Base-by-base conservation (phyloP, 2,113 vertebrate species). In the Psettodes erumei region DNA sequence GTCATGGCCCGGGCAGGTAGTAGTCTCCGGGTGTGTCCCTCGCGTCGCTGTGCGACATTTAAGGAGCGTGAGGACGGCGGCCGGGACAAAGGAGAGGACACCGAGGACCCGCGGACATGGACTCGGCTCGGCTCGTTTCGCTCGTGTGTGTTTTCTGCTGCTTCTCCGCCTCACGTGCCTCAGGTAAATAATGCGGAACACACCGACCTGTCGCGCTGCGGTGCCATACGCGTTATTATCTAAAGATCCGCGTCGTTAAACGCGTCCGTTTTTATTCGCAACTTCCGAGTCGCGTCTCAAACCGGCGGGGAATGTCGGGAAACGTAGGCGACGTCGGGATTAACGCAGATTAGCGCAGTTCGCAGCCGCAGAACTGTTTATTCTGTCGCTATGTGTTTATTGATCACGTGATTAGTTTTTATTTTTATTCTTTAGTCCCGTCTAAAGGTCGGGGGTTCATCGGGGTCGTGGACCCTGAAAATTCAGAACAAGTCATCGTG, bases 11-110 rank as follows among this genome's bases (percentile, higher is more conserved):
- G 0, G 0, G 0, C 72, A 90, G 87, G 86, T 88, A 85, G 66
- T 88, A 85, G 66, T 88, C 79, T 91, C 88, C 54, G 81, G 91
- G 91, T 33, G 91, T 84, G 84, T 51, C 82, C 55, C 33, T 8
- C 18, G 2, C 15, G n/a, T n/a, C n/a, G 59, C 5, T 6, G 11
- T 27, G 5, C 6, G 71, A 60, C 30, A 15, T 66, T 51, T 53
- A 55, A 56, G 37, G n/a, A n/a, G n/a, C n/a, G n/a, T n/a, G n/a
- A 42, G 2, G 6, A 19, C 13, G 3, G 18, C 1, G 53, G n/a
- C n/a, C n/a, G n/a, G n/a, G n/a, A n/a, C 25, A 50, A 43, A 13
- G 1, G 1, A 27, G 25, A 13, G 2, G 4, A 15, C 12, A 43
- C 25, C 19, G 8, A 2, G 1, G 0, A 27, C 8, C 8, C 40